These are phyloP conservation scores for Aptenodytes patagonicus DNA, from an alignment of 2,113 vertebrate species.

Conservation along the genomic window DNA sequence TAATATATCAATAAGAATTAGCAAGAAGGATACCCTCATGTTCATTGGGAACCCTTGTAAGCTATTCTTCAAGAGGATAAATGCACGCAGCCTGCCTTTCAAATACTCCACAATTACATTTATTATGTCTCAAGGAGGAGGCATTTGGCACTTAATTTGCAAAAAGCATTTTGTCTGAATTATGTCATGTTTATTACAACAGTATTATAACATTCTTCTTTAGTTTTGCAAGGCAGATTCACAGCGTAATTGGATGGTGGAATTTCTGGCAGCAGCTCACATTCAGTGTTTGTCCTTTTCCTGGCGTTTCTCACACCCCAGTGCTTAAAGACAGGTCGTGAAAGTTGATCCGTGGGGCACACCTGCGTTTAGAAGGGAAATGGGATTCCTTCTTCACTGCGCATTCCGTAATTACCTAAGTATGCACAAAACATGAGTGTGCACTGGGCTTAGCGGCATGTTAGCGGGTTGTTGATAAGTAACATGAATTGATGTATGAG, in stretches of 20 bases:
- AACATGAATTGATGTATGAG: background rate
- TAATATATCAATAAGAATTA: background rate
- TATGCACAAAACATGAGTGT: background rate
- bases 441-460: background rate
- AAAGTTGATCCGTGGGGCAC: background rate
- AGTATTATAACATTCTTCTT: background rate
- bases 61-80: background rate
- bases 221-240: background rate
- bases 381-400: background rate
- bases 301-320: background rate
- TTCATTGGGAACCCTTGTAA: background rate
- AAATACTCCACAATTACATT: background rate
- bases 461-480: background rate
- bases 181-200: constrained; percentile 10
- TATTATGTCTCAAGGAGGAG: constrained; percentile 29
- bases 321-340: background rate
- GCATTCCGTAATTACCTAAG: background rate
- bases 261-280: background rate
- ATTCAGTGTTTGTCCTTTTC: background rate
- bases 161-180: constrained; percentile 39
- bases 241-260: background rate
- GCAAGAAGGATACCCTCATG: background rate
- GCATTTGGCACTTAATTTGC: constrained; percentile 10
- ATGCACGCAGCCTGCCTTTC: background rate
- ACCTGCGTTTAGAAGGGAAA: background rate